Conservation (phyloP, 2,888 invertebrate species). For the Scaptomyza tumidula region DNA sequence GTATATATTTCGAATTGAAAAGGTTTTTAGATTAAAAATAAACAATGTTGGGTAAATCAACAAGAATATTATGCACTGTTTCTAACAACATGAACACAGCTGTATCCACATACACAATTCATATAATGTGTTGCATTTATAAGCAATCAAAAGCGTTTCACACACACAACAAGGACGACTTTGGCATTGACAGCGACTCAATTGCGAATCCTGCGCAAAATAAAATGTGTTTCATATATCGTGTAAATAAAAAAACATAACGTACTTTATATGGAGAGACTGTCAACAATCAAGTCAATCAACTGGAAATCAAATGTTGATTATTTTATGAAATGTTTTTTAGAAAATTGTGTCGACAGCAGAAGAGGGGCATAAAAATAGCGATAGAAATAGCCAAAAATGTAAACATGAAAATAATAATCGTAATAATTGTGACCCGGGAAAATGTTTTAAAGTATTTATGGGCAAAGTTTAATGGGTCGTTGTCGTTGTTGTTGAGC, state of each 20-base stretch:
- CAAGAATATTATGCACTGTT: background rate
- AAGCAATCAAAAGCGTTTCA: background rate
- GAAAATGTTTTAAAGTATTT: conserved; percentile 40
- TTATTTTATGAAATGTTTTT: conserved; percentile 37
- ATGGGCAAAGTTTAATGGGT: conserved; percentile 71
- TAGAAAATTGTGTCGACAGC: conserved; percentile 17
- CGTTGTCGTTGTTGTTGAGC: conserved; percentile 20
- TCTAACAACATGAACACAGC: conserved; percentile 1
- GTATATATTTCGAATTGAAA: no score
- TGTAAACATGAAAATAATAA: conserved; percentile 54
- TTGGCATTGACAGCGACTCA: conserved; percentile 41
- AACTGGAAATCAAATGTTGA: conserved; percentile 45
- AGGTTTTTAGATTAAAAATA: no score
- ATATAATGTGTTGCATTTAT: conserved; percentile 3
- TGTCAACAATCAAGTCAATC: conserved; percentile 11
- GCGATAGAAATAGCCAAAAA: conserved; percentile 16
- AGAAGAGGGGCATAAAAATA: conserved; percentile 26
- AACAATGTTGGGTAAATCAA: no score
- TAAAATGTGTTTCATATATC: background rate
- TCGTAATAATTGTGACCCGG: conserved; percentile 24
- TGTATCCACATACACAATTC: conserved; percentile 4
- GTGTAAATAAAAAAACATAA: background rate
- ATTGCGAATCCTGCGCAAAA: conserved; percentile 11
- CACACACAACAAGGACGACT: conserved; percentile 10
- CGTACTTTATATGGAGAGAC: no score